Conservation (phyloP, 2,113 vertebrate genomes). For the Numenius arquata region DNA sequence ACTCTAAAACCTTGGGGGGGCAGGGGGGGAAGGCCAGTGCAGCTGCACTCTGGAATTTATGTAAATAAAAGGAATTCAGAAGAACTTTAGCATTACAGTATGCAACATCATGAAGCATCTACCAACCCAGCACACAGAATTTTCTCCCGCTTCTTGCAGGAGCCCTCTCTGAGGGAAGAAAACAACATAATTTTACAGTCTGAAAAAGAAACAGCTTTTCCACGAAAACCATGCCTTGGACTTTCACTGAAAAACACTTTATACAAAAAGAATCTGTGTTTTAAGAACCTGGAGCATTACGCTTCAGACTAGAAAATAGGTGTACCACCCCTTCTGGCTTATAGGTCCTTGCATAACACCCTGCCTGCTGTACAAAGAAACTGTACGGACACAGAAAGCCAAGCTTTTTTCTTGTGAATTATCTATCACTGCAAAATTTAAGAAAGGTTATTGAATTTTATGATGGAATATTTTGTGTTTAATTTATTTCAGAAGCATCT, state of each 20-base stretch:
- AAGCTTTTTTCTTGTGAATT: neutral
- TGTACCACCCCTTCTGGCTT: neutral
- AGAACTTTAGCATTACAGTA: neutral
- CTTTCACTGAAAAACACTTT: neutral
- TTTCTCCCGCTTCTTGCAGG: neutral
- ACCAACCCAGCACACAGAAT: neutral
- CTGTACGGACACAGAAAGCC: neutral
- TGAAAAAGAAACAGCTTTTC: neutral
- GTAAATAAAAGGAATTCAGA: constrained; percentile 12
- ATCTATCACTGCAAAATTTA: neutral
- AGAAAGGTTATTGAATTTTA: neutral
- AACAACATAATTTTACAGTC: neutral
- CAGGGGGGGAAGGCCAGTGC: neutral
- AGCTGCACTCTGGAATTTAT: constrained; percentile 11
- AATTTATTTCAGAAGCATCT: neutral
- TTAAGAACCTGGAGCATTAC: neutral
- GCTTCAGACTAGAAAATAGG: neutral
- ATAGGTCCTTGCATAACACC: neutral
- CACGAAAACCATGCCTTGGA: neutral
- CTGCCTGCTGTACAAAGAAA: neutral
- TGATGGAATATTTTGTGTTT: neutral
- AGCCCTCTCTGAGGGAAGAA: neutral
- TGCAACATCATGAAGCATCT: neutral
- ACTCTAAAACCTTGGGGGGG: neutral
- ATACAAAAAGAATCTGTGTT: neutral